Evolutionary conservation across 2,797 vertebrate genomes (phyloP).

Genomic region (Xenentodon cancila): DNA sequence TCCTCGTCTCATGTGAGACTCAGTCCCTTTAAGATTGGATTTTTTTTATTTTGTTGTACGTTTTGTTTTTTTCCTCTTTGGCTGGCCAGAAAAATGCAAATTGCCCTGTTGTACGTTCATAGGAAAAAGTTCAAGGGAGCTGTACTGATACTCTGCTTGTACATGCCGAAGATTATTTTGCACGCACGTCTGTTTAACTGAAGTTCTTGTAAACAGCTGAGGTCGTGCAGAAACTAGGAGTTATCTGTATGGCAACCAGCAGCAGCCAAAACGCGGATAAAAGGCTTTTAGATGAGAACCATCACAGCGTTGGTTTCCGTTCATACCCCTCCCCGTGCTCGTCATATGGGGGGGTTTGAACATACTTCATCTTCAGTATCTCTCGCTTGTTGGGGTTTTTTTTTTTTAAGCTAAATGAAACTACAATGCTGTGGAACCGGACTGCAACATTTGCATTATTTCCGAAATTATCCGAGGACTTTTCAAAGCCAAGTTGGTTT

Average conservation of each 20-base stretch:
- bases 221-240: background rate
- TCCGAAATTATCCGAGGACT: conserved; percentile 38
- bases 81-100: conserved; percentile 50
- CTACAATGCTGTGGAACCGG: conserved; percentile 20
- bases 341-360: too few relatives aligned
- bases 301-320: background rate
- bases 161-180: background rate
- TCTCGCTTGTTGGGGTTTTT: conserved; percentile 27
- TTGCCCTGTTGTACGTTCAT: conserved; percentile 27
- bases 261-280: conserved; percentile 1
- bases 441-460: conserved; percentile 40
- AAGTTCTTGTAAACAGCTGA: background rate
- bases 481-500: conserved; percentile 40
- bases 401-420: conserved; percentile 19
- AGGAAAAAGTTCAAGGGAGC: conserved; percentile 28
- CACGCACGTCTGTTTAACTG: background rate
- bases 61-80: background rate
- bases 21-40: conserved; percentile 49
- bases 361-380: conserved; percentile 12
- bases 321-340: background rate
- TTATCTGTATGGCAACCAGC: conserved; percentile 2
- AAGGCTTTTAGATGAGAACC: conserved; percentile 14
- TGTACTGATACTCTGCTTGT: conserved; percentile 6
- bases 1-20: conserved; percentile 64
- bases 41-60: too few relatives aligned